A percentile compares a stretch with the other conserved stretches of the same genome.
phyloP scores from a whole-genome alignment of 2,888 invertebrate species.

The Drosophila merina region DNA sequence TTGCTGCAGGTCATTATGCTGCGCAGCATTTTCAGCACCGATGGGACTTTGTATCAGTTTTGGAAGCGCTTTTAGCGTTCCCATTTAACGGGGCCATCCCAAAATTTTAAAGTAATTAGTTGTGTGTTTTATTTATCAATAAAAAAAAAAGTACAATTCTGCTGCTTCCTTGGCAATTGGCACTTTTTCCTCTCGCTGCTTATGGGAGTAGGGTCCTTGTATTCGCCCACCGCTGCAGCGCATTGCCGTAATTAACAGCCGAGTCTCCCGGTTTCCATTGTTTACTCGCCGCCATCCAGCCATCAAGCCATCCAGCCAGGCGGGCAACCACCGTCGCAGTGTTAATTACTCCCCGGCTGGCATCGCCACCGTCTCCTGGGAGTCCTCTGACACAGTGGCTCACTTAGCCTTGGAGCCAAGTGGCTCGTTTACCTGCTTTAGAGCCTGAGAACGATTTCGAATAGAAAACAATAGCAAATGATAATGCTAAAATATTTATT shows the following conservation, averaged over 20 bases:
- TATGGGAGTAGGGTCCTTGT: conserved; percentile 34
- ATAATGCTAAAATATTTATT: no score
- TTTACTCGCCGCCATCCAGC: conserved; percentile 53
- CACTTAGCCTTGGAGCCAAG: conserved; percentile 58
- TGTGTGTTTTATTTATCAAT: not conserved
- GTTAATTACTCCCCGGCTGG: conserved; percentile 71
- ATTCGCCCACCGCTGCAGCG: conserved; percentile 14
- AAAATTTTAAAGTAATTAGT: not conserved
- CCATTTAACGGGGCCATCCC: not conserved
- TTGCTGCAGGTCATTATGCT: conserved; percentile 90
- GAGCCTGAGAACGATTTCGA: not conserved
- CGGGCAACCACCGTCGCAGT: conserved; percentile 61
- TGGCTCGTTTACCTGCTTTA: not conserved
- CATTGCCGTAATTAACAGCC: conserved; percentile 65
- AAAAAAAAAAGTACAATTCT: conserved; percentile 4
- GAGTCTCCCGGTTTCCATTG: conserved; percentile 61
- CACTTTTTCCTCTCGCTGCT: conserved; percentile 19
- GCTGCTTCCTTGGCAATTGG: conserved; percentile 23
- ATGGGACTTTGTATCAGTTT: conserved; percentile 79
- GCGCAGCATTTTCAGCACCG: conserved; percentile 89
- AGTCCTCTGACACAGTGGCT: conserved; percentile 70
- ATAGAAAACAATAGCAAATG: no score
- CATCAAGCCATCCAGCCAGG: not conserved
- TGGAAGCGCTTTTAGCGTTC: conserved; percentile 74
- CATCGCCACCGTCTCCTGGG: conserved; percentile 13